Evolutionary conservation across 2,888 invertebrate genomes (phyloP).

Genomic region (Tetragonula carbonaria): DNA sequence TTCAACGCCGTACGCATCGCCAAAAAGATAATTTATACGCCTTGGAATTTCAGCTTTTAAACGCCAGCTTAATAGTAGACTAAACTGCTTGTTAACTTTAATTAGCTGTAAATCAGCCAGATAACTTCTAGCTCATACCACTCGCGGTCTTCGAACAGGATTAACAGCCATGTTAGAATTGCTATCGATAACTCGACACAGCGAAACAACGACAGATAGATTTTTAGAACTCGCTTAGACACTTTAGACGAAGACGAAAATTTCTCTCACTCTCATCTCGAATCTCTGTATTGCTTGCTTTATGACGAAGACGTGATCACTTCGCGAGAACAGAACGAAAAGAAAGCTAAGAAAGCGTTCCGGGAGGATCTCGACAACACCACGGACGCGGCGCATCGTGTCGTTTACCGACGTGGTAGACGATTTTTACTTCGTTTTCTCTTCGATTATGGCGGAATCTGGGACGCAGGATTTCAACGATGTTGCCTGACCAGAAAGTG

Average conservation of each 20-base stretch:
- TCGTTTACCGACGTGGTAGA: constrained; percentile 33
- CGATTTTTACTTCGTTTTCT: constrained; percentile 55
- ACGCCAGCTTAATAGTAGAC: constrained; percentile 78
- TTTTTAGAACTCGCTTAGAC: neutral
- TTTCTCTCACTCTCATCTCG: constrained; percentile 27
- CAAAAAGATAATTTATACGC: constrained; percentile 74
- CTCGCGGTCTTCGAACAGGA: constrained; percentile 39
- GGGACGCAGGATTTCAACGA: constrained; percentile 70
- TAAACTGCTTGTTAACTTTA: constrained; percentile 81
- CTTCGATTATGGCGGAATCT: constrained; percentile 68
- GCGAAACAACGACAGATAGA: constrained; percentile 57
- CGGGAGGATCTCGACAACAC: neutral
- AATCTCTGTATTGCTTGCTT: constrained; percentile 1
- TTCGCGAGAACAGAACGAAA: neutral
- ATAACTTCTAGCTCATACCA: constrained; percentile 37
- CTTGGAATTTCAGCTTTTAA: constrained; percentile 73
- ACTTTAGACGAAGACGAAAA: neutral
- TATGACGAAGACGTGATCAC: neutral
- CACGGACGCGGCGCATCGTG: neutral
- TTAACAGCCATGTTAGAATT: constrained; percentile 62
- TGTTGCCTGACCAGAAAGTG: constrained; percentile 75
- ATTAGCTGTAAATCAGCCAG: constrained; percentile 81
- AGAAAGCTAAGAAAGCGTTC: neutral
- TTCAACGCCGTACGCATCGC: constrained; percentile 49
- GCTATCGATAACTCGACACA: constrained; percentile 13